These are phyloP conservation scores for Geopemphigus sp. DNA, from an alignment of 1,140 invertebrate genomes.

Conservation along the genomic window DNA sequence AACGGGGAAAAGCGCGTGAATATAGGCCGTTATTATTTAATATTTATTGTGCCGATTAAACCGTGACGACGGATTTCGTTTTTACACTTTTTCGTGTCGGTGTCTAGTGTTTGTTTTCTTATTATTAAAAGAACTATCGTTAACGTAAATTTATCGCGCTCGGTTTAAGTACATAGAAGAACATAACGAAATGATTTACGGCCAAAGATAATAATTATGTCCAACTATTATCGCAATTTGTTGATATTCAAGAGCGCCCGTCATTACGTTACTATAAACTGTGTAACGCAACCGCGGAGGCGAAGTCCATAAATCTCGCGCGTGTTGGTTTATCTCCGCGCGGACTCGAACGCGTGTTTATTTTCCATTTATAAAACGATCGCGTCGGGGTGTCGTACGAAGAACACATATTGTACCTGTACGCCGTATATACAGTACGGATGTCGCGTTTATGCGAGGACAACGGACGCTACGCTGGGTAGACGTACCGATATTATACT, in stretches of 20 bases:
- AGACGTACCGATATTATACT: too few relatives aligned
- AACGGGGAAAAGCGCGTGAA: too few relatives aligned
- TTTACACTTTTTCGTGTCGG: background rate
- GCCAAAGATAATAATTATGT: constrained; percentile 19
- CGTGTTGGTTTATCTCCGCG: constrained; percentile 27
- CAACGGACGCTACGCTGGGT: too few relatives aligned
- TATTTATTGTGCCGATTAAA: constrained; percentile 11
- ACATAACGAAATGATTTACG: constrained; percentile 9
- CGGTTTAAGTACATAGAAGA: background rate
- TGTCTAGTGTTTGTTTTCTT: background rate
- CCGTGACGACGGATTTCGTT: background rate
- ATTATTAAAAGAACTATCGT: background rate
- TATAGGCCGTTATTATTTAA: too few relatives aligned
- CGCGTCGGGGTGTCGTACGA: background rate
- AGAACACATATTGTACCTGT: too few relatives aligned
- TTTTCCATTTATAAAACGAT: constrained; percentile 41
- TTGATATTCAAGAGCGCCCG: constrained; percentile 28
- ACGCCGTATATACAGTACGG: too few relatives aligned
- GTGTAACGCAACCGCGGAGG: background rate
- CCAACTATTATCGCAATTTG: constrained; percentile 16
- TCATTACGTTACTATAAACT: background rate
- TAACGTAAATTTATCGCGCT: background rate
- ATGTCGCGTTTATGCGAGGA: too few relatives aligned
- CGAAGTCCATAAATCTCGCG: constrained; percentile 31
- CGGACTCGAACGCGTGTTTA: background rate